Percentiles rank a stretch among this genome's conserved stretches.
These are phyloP conservation scores for Pseudonaja textilis DNA, from an alignment of 2,113 vertebrate species.

Conservation along the genomic window DNA sequence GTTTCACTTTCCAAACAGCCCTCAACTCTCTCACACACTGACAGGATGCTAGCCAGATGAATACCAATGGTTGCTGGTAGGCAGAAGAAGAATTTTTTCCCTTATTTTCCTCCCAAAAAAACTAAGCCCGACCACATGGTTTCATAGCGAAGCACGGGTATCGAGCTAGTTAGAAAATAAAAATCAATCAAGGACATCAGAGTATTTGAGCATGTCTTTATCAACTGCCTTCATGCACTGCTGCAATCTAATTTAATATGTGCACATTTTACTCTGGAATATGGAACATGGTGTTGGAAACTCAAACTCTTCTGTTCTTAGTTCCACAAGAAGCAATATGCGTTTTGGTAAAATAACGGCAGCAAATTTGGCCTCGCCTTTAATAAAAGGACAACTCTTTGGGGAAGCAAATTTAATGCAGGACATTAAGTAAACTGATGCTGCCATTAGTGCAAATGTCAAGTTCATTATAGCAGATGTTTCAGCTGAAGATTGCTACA, in stretches of 20 bases:
- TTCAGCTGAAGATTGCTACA: conserved; percentile 60
- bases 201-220: conserved; percentile 33
- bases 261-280: not conserved
- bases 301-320: not conserved
- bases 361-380: conserved; percentile 37
- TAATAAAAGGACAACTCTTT: conserved; percentile 44
- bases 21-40: too few relatives aligned
- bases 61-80: too few relatives aligned
- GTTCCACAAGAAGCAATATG: not conserved
- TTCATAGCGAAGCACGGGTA: too few relatives aligned
- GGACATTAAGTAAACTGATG: conserved; percentile 69
- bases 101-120: too few relatives aligned
- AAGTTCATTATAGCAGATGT: conserved; percentile 66
- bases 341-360: not conserved
- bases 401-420: conserved; percentile 59
- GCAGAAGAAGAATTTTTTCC: too few relatives aligned
- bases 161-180: not conserved
- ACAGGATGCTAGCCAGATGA: too few relatives aligned
- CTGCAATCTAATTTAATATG: conserved; percentile 32
- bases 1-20: too few relatives aligned
- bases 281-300: not conserved
- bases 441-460: conserved; percentile 70
- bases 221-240: conserved; percentile 20
- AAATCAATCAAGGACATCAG: not conserved
- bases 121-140: too few relatives aligned